These are phyloP conservation scores for Poecilia velifera DNA, from an alignment of 2,797 vertebrate species.

Conservation along the genomic window DNA sequence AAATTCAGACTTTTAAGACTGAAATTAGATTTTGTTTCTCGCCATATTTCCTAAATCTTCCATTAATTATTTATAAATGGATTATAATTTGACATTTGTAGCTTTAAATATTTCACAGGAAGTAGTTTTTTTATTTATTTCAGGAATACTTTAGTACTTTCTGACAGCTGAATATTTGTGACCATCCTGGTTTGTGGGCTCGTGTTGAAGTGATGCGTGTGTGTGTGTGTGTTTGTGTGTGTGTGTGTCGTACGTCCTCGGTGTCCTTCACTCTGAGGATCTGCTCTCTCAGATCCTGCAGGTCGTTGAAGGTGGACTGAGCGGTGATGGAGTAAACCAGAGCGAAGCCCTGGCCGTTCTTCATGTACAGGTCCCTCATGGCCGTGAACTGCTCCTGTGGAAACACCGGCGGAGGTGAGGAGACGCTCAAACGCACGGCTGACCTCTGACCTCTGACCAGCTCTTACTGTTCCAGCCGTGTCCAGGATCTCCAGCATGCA, in stretches of 20 bases:
- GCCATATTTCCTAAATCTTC: neutral
- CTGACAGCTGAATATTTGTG: neutral
- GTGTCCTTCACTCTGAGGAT: conserved; percentile 94
- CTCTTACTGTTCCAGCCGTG: conserved; percentile 93
- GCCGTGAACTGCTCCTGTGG: conserved; percentile 94
- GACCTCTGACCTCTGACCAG: neutral
- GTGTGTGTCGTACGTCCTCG: conserved; percentile 64
- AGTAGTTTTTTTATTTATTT: neutral
- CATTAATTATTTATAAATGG: neutral
- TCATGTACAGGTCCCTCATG: conserved; percentile 97
- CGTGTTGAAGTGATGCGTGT: neutral
- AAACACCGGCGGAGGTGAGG: conserved; percentile 3
- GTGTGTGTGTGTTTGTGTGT: neutral
- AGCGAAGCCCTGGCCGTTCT: conserved; percentile 95
- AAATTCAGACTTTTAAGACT: neutral
- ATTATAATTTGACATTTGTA: neutral
- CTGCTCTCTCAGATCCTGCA: conserved; percentile 94
- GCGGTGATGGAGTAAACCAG: conserved; percentile 97
- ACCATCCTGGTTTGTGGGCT: neutral
- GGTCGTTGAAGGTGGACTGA: conserved; percentile 96
- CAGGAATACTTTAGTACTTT: neutral
- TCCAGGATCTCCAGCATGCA: conserved; percentile 98
- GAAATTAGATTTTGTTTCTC: neutral
- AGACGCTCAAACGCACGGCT: neutral
- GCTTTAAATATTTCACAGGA: neutral